Evolutionary conservation across 1,140 invertebrate species (phyloP), one percentile per base, ranked within the genome.

Genomic region (Drosophila repletoides): DNA sequence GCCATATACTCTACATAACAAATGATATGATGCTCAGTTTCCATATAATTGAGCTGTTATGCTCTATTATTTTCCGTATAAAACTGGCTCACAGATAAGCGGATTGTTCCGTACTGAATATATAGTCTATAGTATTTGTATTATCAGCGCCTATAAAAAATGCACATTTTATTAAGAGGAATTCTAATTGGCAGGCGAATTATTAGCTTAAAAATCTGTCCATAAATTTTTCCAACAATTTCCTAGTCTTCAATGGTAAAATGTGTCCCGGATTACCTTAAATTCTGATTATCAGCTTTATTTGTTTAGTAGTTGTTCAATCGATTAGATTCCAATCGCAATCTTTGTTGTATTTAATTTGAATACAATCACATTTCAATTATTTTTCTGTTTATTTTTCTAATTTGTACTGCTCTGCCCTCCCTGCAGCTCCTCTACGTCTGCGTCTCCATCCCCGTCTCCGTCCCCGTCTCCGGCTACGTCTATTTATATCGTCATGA

Each of bases 341-440:
- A 22, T n/a, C 38, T 49, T 69, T 46, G 64, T 63, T 71, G 45
- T 53, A 56, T 61, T 69, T 46, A 51, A 64, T 68, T 63, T 51
- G 38, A 56, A 64, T 73, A 76, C 76, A 80, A 86, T 86, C 68
- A 86, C 86, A 80, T 73, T 86, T 64, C 59, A 72, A 72, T 84
- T 70, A 69, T 61, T 73, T 59, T 48, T n/a, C n/a, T n/a, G n/a
- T n/a, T n/a, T 52, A 4, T 52, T 48, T 74, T 55, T 29, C 29
- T 29, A 17, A 31, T 34, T 68, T 75, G 59, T 75, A 41, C 56
- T 49, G 19, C 24, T 52, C 33, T 17, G 14, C 3, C 56, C 22
- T 21, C 29, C 45, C 12, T 40, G 22, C 34, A 17, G 26, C 45
- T 12, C 55, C 48, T 48, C 31, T 9, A 14, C 22, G 45, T 24